Evolutionary conservation across 2,888 invertebrate genomes (phyloP), one percentile per base, ranked within the genome.

Genomic region (Dyspetes luteomarginatus): DNA sequence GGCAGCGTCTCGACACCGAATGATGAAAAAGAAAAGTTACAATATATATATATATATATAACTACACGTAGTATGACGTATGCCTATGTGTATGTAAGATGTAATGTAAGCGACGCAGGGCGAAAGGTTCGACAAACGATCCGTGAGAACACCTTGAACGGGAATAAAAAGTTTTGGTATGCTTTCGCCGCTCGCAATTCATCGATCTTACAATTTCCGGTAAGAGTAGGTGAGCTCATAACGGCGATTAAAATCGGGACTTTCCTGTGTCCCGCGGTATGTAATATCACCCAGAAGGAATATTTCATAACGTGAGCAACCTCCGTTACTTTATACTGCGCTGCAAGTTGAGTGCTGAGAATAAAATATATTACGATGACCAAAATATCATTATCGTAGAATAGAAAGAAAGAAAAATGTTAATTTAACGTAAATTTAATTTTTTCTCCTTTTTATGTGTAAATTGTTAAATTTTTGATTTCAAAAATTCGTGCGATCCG

Each of bases 131-230:
- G 62, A 69, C 58, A 65, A 71, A 56, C 43, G 72, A 65, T 74
- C 78, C 81, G 79, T 78, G 84, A 75, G 82, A 84, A 78, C 68
- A 74, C 58, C 4, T 28, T 43, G 73, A 81, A 75, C 67, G 64
- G 79, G 77, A 58, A 56, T 78, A 79, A 72, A 56, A 71, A 76
- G 64, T 52, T 86, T 84, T 74, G 83, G 83, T 81, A 82, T 85
- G 81, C 73, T 81, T 73, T 67, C 62, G 64, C 50, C 24, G 22
- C 67, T 58, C 56, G 84, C 83, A 85, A 86, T 87, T 88, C 86
- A 89, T 89, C 86, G 86, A 86, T 85, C 88, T 83, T 86, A 86
- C 85, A 88, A 88, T 89, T 88, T 90, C 89, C 90, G 89, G 88
- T 83, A 75, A 78, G 74, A 60, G 82, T 83, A 15, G 5, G 41